Conservation (phyloP, 2,888 invertebrate genomes). For the Azorinus chamasolen region DNA sequence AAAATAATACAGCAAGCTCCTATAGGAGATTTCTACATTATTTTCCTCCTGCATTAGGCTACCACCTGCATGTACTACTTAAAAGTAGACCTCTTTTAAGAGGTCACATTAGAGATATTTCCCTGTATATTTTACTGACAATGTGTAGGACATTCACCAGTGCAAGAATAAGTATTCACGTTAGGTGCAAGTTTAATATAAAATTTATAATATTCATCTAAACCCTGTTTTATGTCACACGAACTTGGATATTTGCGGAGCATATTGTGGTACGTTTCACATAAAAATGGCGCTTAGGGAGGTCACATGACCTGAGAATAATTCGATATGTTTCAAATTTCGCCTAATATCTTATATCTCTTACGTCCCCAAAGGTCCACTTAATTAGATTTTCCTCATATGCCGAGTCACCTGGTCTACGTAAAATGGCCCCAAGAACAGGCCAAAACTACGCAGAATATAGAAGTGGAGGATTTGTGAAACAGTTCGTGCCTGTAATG, state of each 20-base stretch:
- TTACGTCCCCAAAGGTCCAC: not conserved
- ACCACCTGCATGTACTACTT: no score
- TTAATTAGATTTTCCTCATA: conserved; percentile 6
- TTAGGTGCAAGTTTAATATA: conserved; percentile 5
- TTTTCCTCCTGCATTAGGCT: no score
- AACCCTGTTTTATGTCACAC: conserved; percentile 4
- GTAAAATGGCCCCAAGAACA: not conserved
- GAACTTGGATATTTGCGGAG: not conserved
- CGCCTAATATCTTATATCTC: no score
- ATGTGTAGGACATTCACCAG: no score
- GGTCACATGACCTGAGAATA: not conserved
- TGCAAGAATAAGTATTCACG: not conserved
- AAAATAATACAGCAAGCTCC: no score
- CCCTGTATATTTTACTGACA: no score
- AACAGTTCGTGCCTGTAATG: conserved; percentile 21
- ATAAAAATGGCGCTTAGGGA: conserved; percentile 5
- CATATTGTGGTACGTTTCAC: not conserved
- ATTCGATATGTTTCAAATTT: no score
- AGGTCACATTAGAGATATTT: no score
- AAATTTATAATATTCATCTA: not conserved
- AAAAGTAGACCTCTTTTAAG: no score
- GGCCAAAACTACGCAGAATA: no score
- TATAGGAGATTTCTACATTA: no score
- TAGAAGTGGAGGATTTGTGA: no score
- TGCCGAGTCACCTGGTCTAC: not conserved